phyloP scores from a whole-genome alignment of 2,113 vertebrate species.

The Calidris pugnax region DNA sequence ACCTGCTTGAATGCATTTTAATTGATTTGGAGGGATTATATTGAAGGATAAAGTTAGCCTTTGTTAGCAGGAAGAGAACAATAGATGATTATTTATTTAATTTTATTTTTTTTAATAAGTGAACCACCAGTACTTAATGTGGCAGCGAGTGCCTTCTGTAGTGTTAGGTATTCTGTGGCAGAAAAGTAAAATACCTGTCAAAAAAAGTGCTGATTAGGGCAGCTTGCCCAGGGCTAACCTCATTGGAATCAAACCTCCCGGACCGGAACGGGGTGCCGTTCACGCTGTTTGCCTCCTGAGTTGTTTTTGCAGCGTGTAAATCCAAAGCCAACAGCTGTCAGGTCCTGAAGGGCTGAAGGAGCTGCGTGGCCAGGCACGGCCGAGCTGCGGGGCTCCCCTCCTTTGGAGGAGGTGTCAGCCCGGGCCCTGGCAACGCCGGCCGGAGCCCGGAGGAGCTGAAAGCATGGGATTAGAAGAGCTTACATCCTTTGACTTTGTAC shows the following conservation, averaged over 20 bases:
- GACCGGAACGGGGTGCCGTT: constrained; percentile 24
- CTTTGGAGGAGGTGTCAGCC: constrained; percentile 64
- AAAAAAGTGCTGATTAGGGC: constrained; percentile 48
- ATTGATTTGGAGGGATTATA: constrained; percentile 48
- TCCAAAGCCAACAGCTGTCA: constrained; percentile 75
- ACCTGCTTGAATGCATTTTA: neutral
- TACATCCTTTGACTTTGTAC: constrained; percentile 80
- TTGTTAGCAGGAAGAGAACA: constrained; percentile 16
- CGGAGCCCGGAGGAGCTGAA: constrained; percentile 73
- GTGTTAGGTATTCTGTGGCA: neutral
- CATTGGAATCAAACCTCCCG: constrained; percentile 45
- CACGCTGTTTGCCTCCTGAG: constrained; percentile 18
- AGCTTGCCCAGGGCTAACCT: constrained; percentile 53
- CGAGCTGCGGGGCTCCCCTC: constrained; percentile 40
- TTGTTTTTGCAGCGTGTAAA: constrained; percentile 55
- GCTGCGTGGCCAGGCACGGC: constrained; percentile 43
- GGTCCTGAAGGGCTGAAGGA: constrained; percentile 70
- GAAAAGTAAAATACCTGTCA: constrained; percentile 52
- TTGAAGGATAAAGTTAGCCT: constrained; percentile 28
- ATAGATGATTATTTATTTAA: neutral
- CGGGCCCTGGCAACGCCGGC: constrained; percentile 52
- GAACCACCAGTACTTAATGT: neutral
- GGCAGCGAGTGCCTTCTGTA: neutral
- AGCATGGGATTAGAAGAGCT: constrained; percentile 82
- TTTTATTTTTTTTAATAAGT: neutral